Evolutionary conservation across 2,888 invertebrate species (phyloP).

Genomic region (Cynaeus angustus): DNA sequence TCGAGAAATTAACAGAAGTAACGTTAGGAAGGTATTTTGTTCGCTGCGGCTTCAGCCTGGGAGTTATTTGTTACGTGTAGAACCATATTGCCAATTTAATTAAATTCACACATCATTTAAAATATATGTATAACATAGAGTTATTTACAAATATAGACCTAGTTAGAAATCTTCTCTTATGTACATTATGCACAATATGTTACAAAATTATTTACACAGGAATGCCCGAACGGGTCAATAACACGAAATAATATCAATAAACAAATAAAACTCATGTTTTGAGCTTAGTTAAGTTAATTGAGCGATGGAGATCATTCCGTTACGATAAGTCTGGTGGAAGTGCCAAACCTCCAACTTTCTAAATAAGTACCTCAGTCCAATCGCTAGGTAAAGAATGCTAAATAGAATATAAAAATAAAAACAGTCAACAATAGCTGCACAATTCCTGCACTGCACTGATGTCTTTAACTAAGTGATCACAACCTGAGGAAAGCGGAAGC

Average conservation of each 20-base stretch:
- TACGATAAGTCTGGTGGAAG: slow-evolving; percentile 54
- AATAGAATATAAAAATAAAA: slow-evolving; percentile 66
- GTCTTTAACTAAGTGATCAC: slow-evolving; percentile 68
- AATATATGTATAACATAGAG: slow-evolving; percentile 66
- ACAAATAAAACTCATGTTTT: slow-evolving; percentile 58
- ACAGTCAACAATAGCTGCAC: slow-evolving; percentile 69
- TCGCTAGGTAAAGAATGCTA: slow-evolving; percentile 49
- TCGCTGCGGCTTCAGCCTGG: slow-evolving; percentile 57
- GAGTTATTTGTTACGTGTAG: slow-evolving; percentile 62
- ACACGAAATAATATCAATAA: slow-evolving; percentile 62
- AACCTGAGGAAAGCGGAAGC: slow-evolving; percentile 67
- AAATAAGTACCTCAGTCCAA: slow-evolving; percentile 55
- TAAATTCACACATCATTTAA: slow-evolving; percentile 69
- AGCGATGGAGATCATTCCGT: slow-evolving; percentile 68
- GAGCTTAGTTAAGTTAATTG: slow-evolving; percentile 61
- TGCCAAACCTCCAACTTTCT: slow-evolving; percentile 30
- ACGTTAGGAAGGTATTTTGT: slow-evolving; percentile 39
- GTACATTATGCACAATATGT: slow-evolving; percentile 69
- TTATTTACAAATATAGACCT: slow-evolving; percentile 66
- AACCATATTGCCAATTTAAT: slow-evolving; percentile 68
- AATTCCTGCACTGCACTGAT: slow-evolving; percentile 66
- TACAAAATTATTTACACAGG: slow-evolving; percentile 67
- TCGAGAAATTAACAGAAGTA: slow-evolving; percentile 22
- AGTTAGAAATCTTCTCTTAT: slow-evolving; percentile 70
- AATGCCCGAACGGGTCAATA: slow-evolving; percentile 68